Percentiles rank a stretch among this genome's conserved stretches.
Evolutionary conservation across 2,797 vertebrate species (phyloP).

Genomic region (Lepilemur septentrionalis): DNA sequence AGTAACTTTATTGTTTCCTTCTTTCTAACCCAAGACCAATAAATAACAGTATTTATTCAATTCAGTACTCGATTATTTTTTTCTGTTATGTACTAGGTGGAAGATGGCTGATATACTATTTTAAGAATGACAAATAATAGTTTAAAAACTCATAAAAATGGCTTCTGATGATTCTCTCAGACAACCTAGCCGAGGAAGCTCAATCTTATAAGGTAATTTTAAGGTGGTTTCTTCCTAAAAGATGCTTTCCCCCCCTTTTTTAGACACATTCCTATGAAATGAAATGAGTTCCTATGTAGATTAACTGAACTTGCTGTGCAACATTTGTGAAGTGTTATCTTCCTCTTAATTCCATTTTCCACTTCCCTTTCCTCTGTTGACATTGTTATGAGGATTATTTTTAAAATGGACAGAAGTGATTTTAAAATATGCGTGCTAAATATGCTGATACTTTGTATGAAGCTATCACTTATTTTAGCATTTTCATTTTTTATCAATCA

Average conservation of each 20-base stretch:
- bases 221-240: constrained; percentile 55
- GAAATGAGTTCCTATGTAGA: neutral
- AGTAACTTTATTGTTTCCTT: neutral
- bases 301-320: neutral
- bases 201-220: neutral
- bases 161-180: neutral
- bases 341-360: neutral
- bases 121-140: neutral
- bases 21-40: no score
- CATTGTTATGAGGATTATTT: neutral
- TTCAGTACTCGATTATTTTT: neutral
- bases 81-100: neutral
- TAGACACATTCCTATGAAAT: constrained; percentile 1
- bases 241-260: neutral
- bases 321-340: neutral
- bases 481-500: constrained; percentile 5
- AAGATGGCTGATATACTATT: neutral
- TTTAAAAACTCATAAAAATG: neutral
- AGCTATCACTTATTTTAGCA: neutral
- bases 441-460: neutral
- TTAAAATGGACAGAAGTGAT: neutral
- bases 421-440: neutral
- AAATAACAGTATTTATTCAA: neutral
- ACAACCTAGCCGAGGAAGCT: neutral
- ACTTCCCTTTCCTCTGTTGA: neutral